These are phyloP conservation scores for Drosophila pseudotalamancana DNA, from an alignment of 2,888 invertebrate genomes.

Conservation along the genomic window DNA sequence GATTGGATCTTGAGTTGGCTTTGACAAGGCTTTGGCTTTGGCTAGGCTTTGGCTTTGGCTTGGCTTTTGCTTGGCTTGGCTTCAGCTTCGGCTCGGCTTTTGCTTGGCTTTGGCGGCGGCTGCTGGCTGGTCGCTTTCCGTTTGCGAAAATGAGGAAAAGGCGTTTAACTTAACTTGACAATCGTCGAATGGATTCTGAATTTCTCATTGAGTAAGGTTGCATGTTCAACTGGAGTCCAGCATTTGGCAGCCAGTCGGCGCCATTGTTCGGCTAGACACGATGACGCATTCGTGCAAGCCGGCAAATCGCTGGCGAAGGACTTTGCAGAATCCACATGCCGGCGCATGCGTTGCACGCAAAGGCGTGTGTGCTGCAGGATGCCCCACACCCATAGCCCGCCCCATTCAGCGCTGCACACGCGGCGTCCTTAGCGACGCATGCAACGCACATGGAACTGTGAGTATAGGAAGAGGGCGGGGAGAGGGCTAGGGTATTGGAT, in stretches of 20 bases:
- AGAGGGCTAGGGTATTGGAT: neutral
- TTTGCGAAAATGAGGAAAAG: slow-evolving; percentile 70
- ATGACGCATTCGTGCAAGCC: slow-evolving; percentile 46
- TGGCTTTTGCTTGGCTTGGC: slow-evolving; percentile 19
- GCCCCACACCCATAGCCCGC: neutral
- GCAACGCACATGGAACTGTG: neutral
- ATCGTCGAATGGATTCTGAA: slow-evolving; percentile 82
- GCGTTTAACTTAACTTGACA: slow-evolving; percentile 80
- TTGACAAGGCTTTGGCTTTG: slow-evolving; percentile 26
- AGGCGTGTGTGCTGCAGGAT: slow-evolving; percentile 45
- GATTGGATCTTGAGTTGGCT: slow-evolving; percentile 18
- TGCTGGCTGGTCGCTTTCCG: slow-evolving; percentile 39
- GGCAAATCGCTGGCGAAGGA: slow-evolving; percentile 36
- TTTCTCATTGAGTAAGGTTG: slow-evolving; percentile 82
- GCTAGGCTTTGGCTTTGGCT: slow-evolving; percentile 26
- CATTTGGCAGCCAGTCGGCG: slow-evolving; percentile 35
- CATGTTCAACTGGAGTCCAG: slow-evolving; percentile 45
- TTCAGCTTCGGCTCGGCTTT: slow-evolving; percentile 25
- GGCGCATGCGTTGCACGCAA: slow-evolving; percentile 64
- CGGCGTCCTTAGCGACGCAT: slow-evolving; percentile 29
- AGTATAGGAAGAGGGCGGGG: neutral
- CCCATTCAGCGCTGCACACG: slow-evolving; percentile 64
- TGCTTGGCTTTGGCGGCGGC: slow-evolving; percentile 34
- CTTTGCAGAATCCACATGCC: slow-evolving; percentile 67
- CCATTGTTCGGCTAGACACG: slow-evolving; percentile 46